phyloP scores from a whole-genome alignment of 2,113 vertebrate genomes.

The Centropus bengalensis region DNA sequence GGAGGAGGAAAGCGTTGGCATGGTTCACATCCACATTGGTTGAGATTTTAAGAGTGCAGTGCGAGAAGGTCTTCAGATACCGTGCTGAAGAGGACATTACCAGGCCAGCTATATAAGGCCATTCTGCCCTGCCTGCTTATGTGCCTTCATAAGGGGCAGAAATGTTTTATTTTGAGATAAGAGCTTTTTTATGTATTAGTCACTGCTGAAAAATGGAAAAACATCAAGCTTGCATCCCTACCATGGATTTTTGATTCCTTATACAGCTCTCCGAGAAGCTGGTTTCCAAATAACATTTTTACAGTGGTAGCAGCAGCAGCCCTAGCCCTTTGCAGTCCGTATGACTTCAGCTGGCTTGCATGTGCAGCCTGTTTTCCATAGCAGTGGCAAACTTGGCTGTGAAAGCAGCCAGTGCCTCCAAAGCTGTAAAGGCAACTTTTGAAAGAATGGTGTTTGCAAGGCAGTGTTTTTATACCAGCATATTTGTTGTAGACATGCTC shows the following conservation, averaged over 20 bases:
- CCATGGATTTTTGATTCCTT: slow-evolving; percentile 37
- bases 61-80: background rate
- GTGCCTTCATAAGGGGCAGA: slow-evolving; percentile 14
- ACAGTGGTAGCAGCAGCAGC: slow-evolving; percentile 47
- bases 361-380: slow-evolving; percentile 65
- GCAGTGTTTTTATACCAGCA: background rate
- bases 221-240: background rate
- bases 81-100: background rate
- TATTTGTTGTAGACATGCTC: slow-evolving; percentile 3
- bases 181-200: background rate
- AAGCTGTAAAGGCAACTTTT: slow-evolving; percentile 37
- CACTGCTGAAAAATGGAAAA: slow-evolving; percentile 13
- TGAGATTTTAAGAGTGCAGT: background rate
- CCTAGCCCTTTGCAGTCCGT: background rate
- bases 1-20: background rate
- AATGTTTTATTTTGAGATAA: slow-evolving; percentile 10
- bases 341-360: slow-evolving; percentile 73
- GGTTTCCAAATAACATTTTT: slow-evolving; percentile 58
- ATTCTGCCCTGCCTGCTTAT: background rate
- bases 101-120: slow-evolving; percentile 9
- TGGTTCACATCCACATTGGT: background rate
- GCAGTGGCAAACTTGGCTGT: slow-evolving; percentile 78
- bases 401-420: slow-evolving; percentile 68
- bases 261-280: slow-evolving; percentile 29
- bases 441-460: slow-evolving; percentile 57